phyloP scores from a whole-genome alignment of 2,113 vertebrate species.

The Seriola quinqueradiata region DNA sequence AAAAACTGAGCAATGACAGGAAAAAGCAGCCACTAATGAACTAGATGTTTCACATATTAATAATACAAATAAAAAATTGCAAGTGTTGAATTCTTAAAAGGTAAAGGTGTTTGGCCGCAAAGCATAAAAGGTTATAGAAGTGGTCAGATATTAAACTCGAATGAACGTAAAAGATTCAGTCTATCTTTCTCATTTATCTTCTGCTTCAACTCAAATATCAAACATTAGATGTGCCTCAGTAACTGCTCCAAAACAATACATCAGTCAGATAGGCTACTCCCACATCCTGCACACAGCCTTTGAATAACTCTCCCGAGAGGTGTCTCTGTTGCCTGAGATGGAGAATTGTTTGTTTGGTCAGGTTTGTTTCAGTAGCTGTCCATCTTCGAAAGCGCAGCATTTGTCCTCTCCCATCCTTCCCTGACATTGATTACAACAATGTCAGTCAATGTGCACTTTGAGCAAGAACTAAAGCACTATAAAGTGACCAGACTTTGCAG shows the following conservation, averaged over 20 bases:
- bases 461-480: not conserved
- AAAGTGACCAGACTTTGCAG: not conserved
- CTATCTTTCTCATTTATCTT: not conserved
- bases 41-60: not conserved
- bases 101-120: not conserved
- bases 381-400: not conserved
- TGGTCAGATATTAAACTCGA: not conserved
- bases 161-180: not conserved
- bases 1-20: not conserved
- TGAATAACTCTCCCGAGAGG: not conserved
- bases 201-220: not conserved
- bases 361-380: slow-evolving; percentile 15
- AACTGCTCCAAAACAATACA: not conserved
- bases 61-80: not conserved
- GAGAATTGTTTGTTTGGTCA: not conserved
- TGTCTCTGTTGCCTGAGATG: not conserved
- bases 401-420: not conserved
- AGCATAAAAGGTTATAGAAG: not conserved
- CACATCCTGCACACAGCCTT: not conserved
- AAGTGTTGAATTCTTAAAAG: not conserved
- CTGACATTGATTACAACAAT: not conserved
- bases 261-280: not conserved
- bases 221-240: too few relatives aligned
- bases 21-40: not conserved
- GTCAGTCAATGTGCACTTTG: not conserved